Evolutionary conservation across 2,888 invertebrate species (phyloP), one percentile per base, ranked within the genome.

Genomic region (Microchrysa polita): DNA sequence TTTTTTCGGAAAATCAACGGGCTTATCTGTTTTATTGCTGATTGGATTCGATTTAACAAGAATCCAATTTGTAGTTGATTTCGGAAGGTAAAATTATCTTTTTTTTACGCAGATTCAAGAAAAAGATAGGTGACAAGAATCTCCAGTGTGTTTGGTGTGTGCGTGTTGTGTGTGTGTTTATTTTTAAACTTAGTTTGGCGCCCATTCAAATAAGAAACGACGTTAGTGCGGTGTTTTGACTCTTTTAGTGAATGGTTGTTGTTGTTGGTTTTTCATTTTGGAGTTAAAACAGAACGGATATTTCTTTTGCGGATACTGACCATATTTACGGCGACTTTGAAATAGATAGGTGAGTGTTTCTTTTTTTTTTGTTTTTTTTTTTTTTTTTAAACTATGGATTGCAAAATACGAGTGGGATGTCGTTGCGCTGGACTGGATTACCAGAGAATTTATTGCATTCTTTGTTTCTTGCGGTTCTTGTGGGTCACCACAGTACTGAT

Each of bases 401-500:
- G 16, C 48, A 48, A 48, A 7, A 34, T 5, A 34, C n/a, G n/a
- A n/a, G n/a, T 34, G 27, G 7, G 2, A 34, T 34, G 2, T 34
- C 7, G 27, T 34, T 2, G 2, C 27, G 27, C 27, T 34, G 7
- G 27, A n/a, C 27, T 34, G 27, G 27, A 34, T 34, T 7, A 34
- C 27, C 7, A 34, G 27, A 2, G 27, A 2, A 34, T 34, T 34
- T 34, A 34, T 7, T 48, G 48, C 48, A 48, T 48, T 48, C 48
- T 48, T n/a, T 48, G 16, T 48, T 48, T 48, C 48, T 48, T 48
- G 48, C 1, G 12, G 65, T 2, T 14, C 22, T 16, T 14, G n/a
- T n/a, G 57, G 69, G 69, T 69, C 69, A 69, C 10, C 7, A 34
- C 27, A 5, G 2, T 48, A 16, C 1, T 69, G 69, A 69, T 69